Conservation (phyloP, 2,888 invertebrate species). For the Tenthredo notha region DNA sequence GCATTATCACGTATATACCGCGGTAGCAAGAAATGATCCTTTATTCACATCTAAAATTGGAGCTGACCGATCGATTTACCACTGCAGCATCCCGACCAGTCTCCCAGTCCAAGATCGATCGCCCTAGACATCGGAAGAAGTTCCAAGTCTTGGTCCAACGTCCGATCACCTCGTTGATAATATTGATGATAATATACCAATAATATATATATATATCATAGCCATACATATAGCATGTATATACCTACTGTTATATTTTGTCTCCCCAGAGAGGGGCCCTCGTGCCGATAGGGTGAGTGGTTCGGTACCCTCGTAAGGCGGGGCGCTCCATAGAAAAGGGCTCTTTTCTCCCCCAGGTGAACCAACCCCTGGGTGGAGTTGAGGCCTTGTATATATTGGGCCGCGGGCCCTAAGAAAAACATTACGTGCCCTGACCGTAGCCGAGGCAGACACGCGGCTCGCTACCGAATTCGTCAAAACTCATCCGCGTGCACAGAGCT, state of each 20-base stretch:
- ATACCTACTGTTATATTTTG: not conserved
- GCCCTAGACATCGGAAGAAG: not conserved
- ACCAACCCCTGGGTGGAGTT: constrained; percentile 78
- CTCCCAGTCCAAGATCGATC: not conserved
- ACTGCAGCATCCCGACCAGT: no score
- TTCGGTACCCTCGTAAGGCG: constrained; percentile 59
- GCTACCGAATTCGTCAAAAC: not conserved
- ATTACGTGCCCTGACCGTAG: constrained; percentile 26
- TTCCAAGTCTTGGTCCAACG: no score
- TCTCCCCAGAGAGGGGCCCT: constrained; percentile 52
- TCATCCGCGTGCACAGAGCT: not conserved
- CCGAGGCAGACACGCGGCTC: constrained; percentile 10
- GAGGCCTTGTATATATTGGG: constrained; percentile 68
- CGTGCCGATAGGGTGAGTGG: constrained; percentile 42
- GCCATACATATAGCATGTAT: not conserved
- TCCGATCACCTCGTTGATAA: not conserved
- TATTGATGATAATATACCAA: no score
- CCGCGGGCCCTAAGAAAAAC: constrained; percentile 58
- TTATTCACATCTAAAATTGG: not conserved
- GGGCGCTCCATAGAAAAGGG: constrained; percentile 49
- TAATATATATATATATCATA: not conserved
- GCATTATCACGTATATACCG: not conserved
- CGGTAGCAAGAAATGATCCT: not conserved
- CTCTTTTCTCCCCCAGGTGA: constrained; percentile 61
- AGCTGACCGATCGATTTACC: not conserved